phyloP scores from a whole-genome alignment of 2,113 vertebrate species.

The Bubo scandiacus region DNA sequence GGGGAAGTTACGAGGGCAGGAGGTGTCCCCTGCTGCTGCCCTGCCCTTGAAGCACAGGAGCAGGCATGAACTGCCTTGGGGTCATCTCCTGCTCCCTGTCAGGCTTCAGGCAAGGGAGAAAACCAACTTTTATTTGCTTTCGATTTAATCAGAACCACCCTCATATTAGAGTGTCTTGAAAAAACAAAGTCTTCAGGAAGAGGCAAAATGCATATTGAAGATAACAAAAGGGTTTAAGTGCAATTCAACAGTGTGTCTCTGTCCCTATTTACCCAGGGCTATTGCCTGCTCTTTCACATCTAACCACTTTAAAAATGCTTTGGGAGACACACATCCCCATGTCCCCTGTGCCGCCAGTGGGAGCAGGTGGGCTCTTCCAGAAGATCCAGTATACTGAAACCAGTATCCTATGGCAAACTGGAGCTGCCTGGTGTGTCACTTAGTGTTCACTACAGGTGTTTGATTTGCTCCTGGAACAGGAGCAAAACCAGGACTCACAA shows the following conservation, averaged over 20 bases:
- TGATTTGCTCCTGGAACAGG: not conserved
- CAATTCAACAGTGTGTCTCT: not conserved
- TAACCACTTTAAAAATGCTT: not conserved
- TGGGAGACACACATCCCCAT: not conserved
- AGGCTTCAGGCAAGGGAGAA: not conserved
- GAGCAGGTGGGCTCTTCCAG: not conserved
- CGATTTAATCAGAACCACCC: not conserved
- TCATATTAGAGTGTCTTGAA: not conserved
- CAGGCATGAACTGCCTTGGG: not conserved
- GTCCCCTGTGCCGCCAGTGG: fast-evolving
- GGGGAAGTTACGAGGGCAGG: not conserved
- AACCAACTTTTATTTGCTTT: not conserved
- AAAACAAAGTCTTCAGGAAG: not conserved
- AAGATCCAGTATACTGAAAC: not conserved
- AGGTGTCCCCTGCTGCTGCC: not conserved
- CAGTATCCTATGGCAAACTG: not conserved
- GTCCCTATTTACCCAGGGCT: not conserved
- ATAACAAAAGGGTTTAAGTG: not conserved
- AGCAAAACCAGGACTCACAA: not conserved
- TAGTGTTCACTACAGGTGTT: not conserved
- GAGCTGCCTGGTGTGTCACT: not conserved
- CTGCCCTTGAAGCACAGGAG: fast-evolving
- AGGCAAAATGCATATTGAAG: fast-evolving
- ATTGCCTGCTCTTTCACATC: not conserved
- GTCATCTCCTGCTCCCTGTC: not conserved